These are phyloP conservation scores for Drosophila rhopaloa DNA, from an alignment of 1,140 invertebrate genomes.

Conservation along the genomic window DNA sequence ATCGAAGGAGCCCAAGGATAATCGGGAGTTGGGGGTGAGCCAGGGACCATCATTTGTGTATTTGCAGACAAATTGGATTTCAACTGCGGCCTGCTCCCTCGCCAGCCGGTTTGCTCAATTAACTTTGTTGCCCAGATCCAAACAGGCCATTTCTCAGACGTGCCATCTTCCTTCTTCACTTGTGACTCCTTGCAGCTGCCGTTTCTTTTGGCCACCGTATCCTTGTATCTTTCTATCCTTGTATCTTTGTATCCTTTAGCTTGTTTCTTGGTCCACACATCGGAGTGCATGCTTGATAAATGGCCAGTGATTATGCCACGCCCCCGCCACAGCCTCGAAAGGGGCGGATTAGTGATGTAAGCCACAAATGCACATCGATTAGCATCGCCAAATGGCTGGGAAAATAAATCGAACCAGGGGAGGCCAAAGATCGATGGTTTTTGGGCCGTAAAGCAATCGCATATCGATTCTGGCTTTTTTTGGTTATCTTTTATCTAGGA, in stretches of 20 bases:
- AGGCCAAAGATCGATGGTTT: constrained; percentile 18
- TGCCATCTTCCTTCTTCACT: constrained; percentile 2
- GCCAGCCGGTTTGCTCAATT: constrained; percentile 52
- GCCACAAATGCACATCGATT: constrained; percentile 40
- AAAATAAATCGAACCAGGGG: constrained; percentile 15
- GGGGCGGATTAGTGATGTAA: constrained; percentile 27
- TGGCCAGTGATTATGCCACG: constrained; percentile 50
- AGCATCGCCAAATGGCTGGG: constrained; percentile 23
- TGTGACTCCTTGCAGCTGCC: constrained; percentile 33
- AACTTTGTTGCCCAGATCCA: constrained; percentile 56
- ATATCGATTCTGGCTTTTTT: not conserved
- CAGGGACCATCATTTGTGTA: constrained; percentile 52
- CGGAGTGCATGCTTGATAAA: constrained; percentile 51
- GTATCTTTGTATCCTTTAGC: constrained; percentile 4
- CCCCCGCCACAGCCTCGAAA: not conserved
- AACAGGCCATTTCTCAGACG: constrained; percentile 54
- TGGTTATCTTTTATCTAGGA: too few relatives aligned
- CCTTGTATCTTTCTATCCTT: not conserved
- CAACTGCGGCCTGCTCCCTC: constrained; percentile 30
- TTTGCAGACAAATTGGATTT: constrained; percentile 64
- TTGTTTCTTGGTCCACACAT: constrained; percentile 1
- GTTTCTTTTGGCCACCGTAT: constrained; percentile 13
- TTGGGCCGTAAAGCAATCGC: not conserved
- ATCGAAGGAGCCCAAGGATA: not conserved
- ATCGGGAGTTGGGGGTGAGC: not conserved